These are phyloP conservation scores for Holothuria glaberrima DNA, from an alignment of 35 echinoderm and acorn worm genomes.

Conservation along the genomic window DNA sequence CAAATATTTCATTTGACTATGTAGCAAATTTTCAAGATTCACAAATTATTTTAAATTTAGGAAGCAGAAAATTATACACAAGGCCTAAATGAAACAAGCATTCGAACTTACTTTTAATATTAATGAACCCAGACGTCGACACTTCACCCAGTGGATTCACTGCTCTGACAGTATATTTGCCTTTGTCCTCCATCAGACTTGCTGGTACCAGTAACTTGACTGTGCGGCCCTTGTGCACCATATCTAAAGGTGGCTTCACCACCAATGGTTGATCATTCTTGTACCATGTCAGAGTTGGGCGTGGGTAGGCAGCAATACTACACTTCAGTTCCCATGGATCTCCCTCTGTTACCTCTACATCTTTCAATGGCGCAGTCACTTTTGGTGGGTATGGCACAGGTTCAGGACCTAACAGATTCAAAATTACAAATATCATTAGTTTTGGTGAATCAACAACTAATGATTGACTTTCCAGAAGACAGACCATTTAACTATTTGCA, in stretches of 20 bases:
- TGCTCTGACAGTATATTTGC: conserved; percentile 72
- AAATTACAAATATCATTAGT: neutral
- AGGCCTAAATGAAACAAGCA: no score
- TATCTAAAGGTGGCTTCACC: conserved; percentile 57
- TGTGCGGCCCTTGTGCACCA: conserved; percentile 47
- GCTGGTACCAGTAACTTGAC: conserved; percentile 68
- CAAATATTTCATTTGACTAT: no score
- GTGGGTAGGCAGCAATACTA: conserved; percentile 61
- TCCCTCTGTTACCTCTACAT: conserved; percentile 61
- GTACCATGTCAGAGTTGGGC: conserved; percentile 71
- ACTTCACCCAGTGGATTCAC: conserved; percentile 71
- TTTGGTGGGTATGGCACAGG: conserved; percentile 51
- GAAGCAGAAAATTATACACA: no score
- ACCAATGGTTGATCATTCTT: conserved; percentile 72
- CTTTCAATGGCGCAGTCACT: conserved; percentile 52
- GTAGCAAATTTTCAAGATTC: no score
- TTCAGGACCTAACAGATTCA: conserved; percentile 19
- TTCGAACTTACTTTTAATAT: conserved; percentile 31
- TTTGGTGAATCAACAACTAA: neutral
- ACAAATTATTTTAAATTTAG: no score
- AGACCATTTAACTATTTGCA: no score
- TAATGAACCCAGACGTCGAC: conserved; percentile 22
- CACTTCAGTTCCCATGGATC: conserved; percentile 70
- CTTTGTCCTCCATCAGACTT: conserved; percentile 68
- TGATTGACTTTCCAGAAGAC: no score